Base-by-base conservation (phyloP, 2,888 invertebrate species). In the Scelioninae gen. 1 region DNA sequence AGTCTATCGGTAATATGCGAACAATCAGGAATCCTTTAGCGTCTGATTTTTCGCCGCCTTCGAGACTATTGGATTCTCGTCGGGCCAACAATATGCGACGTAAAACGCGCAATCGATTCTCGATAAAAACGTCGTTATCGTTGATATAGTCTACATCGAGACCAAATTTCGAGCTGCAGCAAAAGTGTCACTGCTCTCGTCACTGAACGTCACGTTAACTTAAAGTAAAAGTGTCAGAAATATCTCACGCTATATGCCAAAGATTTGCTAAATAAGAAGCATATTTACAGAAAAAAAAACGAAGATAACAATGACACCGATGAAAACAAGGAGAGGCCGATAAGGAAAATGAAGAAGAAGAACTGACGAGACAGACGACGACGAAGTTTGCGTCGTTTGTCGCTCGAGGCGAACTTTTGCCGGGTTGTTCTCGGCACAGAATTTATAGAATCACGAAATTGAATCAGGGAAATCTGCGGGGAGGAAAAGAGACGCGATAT, bases 401-500 rank as follows among this genome's bases (percentile, higher is more conserved):
- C 84, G 78, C 79, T 55, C 45, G 60, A 47, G 77, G 81, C 74
- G 51, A 11, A 69, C 65, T 63, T 76, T 31, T 13, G 63, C 77
- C 66, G 68, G 58, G 40, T 71, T 75, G 74, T 74, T 77, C 80
- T 71, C 74, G 40, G 63, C 81, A 82, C 58, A 72, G 76, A 76
- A 82, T 81, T 85, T 79, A 75, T 79, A 85, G 77, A 85, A 85
- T 84, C 78, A 71, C 81, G 80, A 58, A 82, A 85, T 81, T 83
- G 82, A 86, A 85, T 85, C 82, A 72, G 68, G 82, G 69, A 83
- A 84, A 85, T 85, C 74, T 68, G n/a, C n/a, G n/a, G n/a, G 43
- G 72, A 77, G 55, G 49, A 76, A 84, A 77, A 66, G 75, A 62
- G 60, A 71, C 31, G 23, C 58, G 43, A 82, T 65, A 75, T 78